Base-by-base conservation (phyloP, 2,888 invertebrate species). In the Lydus trimaculatus region DNA sequence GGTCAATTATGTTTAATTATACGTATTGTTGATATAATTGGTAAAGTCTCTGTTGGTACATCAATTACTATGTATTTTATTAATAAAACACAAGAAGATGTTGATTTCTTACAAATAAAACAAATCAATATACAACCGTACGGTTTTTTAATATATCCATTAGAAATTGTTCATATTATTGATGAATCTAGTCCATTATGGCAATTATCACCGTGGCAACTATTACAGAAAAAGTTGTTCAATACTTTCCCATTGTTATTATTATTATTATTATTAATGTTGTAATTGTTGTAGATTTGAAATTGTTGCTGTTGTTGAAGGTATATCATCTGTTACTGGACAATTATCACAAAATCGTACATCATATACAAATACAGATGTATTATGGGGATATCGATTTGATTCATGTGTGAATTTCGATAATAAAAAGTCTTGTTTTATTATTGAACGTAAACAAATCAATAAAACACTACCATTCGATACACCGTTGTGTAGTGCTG, bases 401-500 rank as follows among this genome's bases (percentile, higher is more conserved):
- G 89, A 89, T 75, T 78, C 76, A 7, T 83, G 83, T 67, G 75
- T 82, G 67, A 84, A 65, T 81, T 89, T 88, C 61, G 91, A 91
- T 81, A 89, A 89, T 73, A 87, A 88, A 60, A 81, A 87, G 0
- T 88, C 88, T 69, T 85, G 87, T 8, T 91, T 90, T 80, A 81
- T 86, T 0, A 89, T 93, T 2, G 90, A 92, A 76, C 87, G 88
- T 52, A 89, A 89, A 25, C 87, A 89, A 71, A 88, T 94, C 43
- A 88, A 93, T 80, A 87, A 88, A 28, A 90, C 91, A 0, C 88
- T 89, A 67, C 89, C 89, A 73, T 90, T 92, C 0, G 90, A 90
- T 61, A 92, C 96, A 2, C 97, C 97, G 0, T 86, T 95, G n/a
- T 96, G 96, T 84, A 95, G 95, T 71, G 94, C 96, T 11, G 91